Percentiles rank a stretch among this genome's conserved stretches.
Conservation (phyloP, 2,888 invertebrate genomes). For the Anoncus sp. region DNA sequence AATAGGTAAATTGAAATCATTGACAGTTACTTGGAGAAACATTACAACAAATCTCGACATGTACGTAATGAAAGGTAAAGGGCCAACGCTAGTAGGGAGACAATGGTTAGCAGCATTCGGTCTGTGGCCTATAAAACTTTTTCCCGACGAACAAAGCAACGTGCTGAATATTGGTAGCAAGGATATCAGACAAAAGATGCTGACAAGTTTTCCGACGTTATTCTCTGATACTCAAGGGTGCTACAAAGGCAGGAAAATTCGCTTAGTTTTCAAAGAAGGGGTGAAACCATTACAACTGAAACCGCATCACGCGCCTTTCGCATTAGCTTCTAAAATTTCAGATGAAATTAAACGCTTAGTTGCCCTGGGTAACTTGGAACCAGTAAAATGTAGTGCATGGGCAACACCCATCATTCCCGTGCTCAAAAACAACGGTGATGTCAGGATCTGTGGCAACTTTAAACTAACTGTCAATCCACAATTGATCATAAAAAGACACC, state of each 20-base stretch:
- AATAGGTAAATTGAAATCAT: conserved; percentile 29
- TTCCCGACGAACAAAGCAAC: not conserved
- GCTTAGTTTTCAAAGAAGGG: conserved; percentile 62
- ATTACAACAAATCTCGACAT: conserved; percentile 7
- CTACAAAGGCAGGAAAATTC: conserved; percentile 56
- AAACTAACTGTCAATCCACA: conserved; percentile 71
- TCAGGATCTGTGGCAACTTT: conserved; percentile 69
- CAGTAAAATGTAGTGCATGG: conserved; percentile 70
- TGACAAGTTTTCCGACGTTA: conserved; percentile 43
- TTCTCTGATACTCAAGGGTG: conserved; percentile 50
- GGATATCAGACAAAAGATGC: too few species aligned
- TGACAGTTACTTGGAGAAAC: conserved; percentile 39
- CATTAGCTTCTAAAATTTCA: conserved; percentile 44
- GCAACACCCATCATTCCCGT: conserved; percentile 73
- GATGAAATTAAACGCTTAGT: conserved; percentile 58
- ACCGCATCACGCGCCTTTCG: conserved; percentile 66
- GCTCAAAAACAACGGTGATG: conserved; percentile 7
- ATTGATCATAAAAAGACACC: conserved; percentile 69
- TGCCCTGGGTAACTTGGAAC: conserved; percentile 65
- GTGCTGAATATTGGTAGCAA: too few species aligned
- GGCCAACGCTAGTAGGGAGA: conserved; percentile 49
- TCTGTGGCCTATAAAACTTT: conserved; percentile 47
- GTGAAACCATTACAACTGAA: conserved; percentile 63
- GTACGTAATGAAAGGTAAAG: conserved; percentile 37
- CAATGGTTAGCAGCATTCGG: conserved; percentile 55